A percentile compares a stretch with the other conserved stretches of the same genome.
phyloP scores from a whole-genome alignment of 2,797 vertebrate species.

The Xenops minutus region DNA sequence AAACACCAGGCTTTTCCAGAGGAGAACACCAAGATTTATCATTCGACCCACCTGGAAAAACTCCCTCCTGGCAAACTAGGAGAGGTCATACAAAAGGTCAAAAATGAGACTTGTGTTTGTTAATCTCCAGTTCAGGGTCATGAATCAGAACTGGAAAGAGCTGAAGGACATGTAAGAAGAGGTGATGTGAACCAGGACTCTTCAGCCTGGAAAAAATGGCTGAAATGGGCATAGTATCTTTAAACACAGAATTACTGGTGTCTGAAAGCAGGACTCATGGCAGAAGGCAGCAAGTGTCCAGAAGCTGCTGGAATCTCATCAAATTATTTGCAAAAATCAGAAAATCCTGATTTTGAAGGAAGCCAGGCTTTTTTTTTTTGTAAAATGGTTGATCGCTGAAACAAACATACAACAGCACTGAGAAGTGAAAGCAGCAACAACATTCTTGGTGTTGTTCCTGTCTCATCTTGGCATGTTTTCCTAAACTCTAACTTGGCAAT shows the following conservation, averaged over 20 bases:
- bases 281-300: background rate
- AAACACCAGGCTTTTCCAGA: background rate
- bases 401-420: background rate
- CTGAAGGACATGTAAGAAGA: background rate
- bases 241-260: background rate
- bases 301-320: background rate
- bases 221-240: background rate
- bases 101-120: background rate
- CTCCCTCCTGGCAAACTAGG: background rate
- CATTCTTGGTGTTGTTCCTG: background rate
- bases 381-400: background rate
- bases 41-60: background rate
- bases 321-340: background rate
- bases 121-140: background rate
- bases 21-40: background rate
- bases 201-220: background rate
- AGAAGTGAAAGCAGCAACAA: background rate
- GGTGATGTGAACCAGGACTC: background rate
- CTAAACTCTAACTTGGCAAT: background rate
- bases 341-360: background rate
- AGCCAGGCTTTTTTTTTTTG: background rate
- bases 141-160: background rate
- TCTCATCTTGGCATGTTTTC: background rate
- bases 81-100: background rate
- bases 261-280: background rate